Base-by-base conservation (phyloP, 2,797 vertebrate genomes). In the Ficedula albicollis region DNA sequence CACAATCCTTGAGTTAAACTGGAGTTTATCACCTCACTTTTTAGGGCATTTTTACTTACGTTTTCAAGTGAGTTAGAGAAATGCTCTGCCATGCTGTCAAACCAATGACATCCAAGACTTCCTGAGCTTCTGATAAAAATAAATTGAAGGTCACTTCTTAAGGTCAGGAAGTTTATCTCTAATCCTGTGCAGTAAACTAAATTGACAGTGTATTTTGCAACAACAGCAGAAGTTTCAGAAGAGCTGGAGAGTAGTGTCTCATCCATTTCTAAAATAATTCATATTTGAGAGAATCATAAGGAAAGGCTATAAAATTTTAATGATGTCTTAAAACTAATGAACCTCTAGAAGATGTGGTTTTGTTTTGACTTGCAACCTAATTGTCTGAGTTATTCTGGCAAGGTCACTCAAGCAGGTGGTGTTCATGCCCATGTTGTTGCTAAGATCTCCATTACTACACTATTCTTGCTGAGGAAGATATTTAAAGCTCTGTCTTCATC, bases 91-190 rank as follows among this genome's bases (percentile, higher is more conserved):
- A 3, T 54, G 56, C 72, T 95, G 70, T 78, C 84, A 87, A 82
- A 80, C 34, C 39, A 74, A 60, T 88, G 70, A 74, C 69, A 89
- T 70, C 58, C 48, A 84, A 77, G 87, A 46, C 66, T 94, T 83
- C 51, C 32, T 79, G 87, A 92, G 67, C 54, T 95, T 85, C 60
- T 66, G 79, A 86, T 91, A 80, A 93, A 90, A 86, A 82, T 87
- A 89, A 88, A 90, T 66, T 95, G 90, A 94, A 96, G 91, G 93
- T 95, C 75, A 68, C 30, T 87, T 90, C 52, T 87, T 80, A 72
- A 94, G 68, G 87, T 92, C 84, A 91, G 85, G 82, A 81, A 14
- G 60, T 96, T 95, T 96, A 94, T 96, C 89, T 93, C 58, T 93
- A 95, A 92, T 94, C 82, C 87, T 79, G 66, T 38, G 55, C 52